Percentiles rank a stretch among this genome's conserved stretches.
These are phyloP conservation scores for Halisarca cf. caerulea DNA, from an alignment of 37 sponge, comb jelly and placozoan species.

Conservation along the genomic window DNA sequence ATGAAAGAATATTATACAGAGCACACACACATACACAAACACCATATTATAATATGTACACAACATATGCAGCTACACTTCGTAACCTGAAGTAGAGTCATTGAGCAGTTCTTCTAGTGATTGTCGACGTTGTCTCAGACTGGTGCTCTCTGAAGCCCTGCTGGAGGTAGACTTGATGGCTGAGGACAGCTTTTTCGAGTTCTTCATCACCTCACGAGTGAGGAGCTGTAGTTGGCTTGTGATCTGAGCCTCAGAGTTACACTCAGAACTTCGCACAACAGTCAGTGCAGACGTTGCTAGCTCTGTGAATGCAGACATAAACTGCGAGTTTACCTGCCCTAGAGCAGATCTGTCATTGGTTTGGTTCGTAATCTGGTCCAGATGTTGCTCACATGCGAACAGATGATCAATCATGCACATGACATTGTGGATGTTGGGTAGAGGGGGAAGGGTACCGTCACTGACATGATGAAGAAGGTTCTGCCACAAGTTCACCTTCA, in stretches of 20 bases:
- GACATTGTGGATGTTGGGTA: conserved; percentile 3
- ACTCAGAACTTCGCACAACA: conserved; percentile 23
- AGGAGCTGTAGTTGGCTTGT: conserved; percentile 34
- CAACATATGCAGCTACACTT: neutral
- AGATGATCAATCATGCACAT: conserved; percentile 20
- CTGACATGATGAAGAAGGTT: neutral
- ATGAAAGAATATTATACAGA: too few species aligned
- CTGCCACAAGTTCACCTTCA: neutral
- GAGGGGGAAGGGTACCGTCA: conserved; percentile 38
- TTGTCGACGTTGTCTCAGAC: neutral
- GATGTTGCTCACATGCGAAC: neutral
- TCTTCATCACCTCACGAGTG: conserved; percentile 36
- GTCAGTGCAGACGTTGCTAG: conserved; percentile 39
- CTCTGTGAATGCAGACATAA: conserved; percentile 30
- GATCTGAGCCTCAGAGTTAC: neutral
- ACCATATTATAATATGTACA: neutral
- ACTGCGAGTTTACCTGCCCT: neutral
- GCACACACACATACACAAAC: too few species aligned
- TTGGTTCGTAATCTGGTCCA: neutral
- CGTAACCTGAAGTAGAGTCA: conserved; percentile 15
- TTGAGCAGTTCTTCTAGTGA: conserved; percentile 3
- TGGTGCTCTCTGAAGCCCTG: neutral
- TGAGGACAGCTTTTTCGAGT: conserved; percentile 31
- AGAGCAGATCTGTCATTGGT: neutral
- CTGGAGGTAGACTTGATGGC: neutral